Evolutionary conservation across 2,113 vertebrate species (phyloP), one percentile per base, ranked within the genome.

Genomic region (Vulpes lagopus): DNA sequence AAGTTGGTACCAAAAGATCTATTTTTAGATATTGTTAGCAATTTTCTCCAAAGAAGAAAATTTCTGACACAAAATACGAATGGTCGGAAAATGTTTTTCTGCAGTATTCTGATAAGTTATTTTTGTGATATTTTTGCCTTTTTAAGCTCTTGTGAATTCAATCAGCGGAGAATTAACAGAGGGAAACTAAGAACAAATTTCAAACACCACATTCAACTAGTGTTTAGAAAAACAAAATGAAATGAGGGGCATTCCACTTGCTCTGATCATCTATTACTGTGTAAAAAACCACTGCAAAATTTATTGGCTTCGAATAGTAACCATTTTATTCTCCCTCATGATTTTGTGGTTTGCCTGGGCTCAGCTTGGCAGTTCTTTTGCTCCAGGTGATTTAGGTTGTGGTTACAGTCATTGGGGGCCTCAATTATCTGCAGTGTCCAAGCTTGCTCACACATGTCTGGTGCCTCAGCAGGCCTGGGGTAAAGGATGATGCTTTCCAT

Each of bases 11-110:
- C 53, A 1, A 78, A 73, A 71, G 74, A 38, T 74, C 7, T 89
- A 62, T 65, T 83, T 95, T 90, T 81, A 81, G 76, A 55, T 80
- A 7, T 38, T 59, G 16, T 78, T 62, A 82, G 65, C 35, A 84
- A 74, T 78, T 87, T 95, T 88, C 65, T 93, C 53, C 64, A 57
- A 87, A 90, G n/a, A 78, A 32, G 15, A 49, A 76, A 90, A 88
- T 8, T 95, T 92, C n/a, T 95, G 51, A 76, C 62, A 69, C 20
- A 94, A 83, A 91, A 19, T 73, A 89, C 35, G 30, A 67, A 11
- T 32, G 43, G 10, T 17, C 81, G 43, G 67, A 73, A 90, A 43
- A 60, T 81, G 59, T 38, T 87, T 95, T 96, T 89, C 84, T 90
- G 19, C 1, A 43, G 11, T 62, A 78, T 89, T 84, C 88, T 78